Evolutionary conservation across 1,140 invertebrate genomes (phyloP).

Genomic region (Dufourea novaeangliae): DNA sequence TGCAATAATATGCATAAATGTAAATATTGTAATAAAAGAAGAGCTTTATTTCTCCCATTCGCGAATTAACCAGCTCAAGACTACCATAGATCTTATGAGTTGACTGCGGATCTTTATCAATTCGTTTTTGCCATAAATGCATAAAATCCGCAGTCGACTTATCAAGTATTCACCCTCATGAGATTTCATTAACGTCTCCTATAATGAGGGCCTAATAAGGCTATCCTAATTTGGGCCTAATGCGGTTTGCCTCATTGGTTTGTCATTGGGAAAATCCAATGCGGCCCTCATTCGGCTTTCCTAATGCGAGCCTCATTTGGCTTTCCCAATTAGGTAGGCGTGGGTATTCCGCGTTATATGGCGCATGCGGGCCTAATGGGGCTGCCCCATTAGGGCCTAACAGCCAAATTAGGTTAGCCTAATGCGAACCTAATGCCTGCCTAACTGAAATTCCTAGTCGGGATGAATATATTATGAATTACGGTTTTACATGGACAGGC

Average conservation of each 20-base stretch:
- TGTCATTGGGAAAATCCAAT: not conserved
- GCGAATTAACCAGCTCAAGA: slow-evolving; percentile 10
- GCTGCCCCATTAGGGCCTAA: slow-evolving; percentile 1
- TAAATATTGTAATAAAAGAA: slow-evolving; percentile 27
- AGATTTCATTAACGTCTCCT: no score
- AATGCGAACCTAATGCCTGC: slow-evolving; percentile 4
- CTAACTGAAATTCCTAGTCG: not conserved
- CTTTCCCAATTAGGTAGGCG: not conserved
- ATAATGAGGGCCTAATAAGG: no score
- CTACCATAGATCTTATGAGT: slow-evolving; percentile 1
- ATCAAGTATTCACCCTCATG: no score
- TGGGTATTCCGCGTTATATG: not conserved
- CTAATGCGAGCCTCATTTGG: not conserved
- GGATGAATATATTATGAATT: no score
- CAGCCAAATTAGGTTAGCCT: slow-evolving; percentile 3
- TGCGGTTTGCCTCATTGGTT: not conserved
- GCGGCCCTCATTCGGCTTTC: not conserved
- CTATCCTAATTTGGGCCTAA: not conserved
- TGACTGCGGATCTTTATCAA: not conserved
- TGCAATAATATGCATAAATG: slow-evolving; percentile 25
- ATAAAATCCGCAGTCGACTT: no score
- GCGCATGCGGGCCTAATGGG: not conserved
- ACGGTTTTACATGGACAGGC: no score
- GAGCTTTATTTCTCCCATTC: slow-evolving; percentile 34
- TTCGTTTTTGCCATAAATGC: no score